Evolutionary conservation across 2,113 vertebrate genomes (phyloP), one percentile per base, ranked within the genome.

Genomic region (Hippopotamus amphibius): DNA sequence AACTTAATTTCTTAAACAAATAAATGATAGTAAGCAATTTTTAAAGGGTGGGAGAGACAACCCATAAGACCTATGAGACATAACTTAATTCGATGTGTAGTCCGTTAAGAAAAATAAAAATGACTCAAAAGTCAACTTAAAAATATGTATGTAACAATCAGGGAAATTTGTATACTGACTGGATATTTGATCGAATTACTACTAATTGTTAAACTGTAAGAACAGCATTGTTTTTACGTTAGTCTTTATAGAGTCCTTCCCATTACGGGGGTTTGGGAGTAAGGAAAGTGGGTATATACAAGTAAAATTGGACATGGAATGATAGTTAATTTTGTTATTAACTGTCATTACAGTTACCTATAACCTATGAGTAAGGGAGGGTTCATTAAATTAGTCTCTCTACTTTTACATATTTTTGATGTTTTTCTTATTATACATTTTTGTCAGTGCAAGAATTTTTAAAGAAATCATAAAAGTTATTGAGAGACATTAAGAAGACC

Each of bases 381-480:
- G 30, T 76, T 63, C 46, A 65, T 66, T 63, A 41, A 92, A 22
- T 84, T 65, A 63, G 57, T 74, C 33, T 84, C 26, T 28, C 9
- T 65, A 65, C 12, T 85, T 65, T 76, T 76, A 6, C 46, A 85
- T 26, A 26, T 55, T 86, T 86, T 77, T 57, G n/a, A 24, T 46
- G 46, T 86, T 77, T 86, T 86, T 77, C 59, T 77, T 57, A 93
- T 66, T 66, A 68, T 86, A 76, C 86, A 93, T 50, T 55, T 85
- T 33, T 85, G 13, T 10, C n/a, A 76, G 13, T 57, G 37, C 37
- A 68, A 68, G 28, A 22, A 53, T 55, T 46, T 77, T 93, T 46
- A 50, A 53, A 57, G 82, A 46, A 79, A 86, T 68, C 48, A 48
- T 87, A 68, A 57, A 86, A 46, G 66, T 55, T 19, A 66, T 77